Percentiles rank a stretch among this genome's conserved stretches.
Evolutionary conservation across 1,140 invertebrate genomes (phyloP).

Genomic region (Pachypeltis micranthus): DNA sequence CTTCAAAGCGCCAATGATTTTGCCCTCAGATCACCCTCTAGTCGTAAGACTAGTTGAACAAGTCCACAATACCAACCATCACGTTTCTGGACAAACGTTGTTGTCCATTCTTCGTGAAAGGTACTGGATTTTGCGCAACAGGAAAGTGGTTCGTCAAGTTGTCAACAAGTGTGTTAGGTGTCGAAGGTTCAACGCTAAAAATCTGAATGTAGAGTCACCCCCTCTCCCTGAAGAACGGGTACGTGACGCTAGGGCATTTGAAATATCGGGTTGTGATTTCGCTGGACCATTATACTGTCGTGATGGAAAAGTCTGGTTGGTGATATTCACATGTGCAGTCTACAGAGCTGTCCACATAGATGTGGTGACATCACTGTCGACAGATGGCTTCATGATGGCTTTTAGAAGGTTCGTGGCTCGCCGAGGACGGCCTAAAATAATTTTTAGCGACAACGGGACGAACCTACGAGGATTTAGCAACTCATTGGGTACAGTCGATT

Average conservation of each 20-base stretch:
- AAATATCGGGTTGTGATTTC: constrained; percentile 27
- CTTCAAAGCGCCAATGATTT: neutral
- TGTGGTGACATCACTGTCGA: constrained; percentile 28
- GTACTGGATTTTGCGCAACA: neutral
- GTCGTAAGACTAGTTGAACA: neutral
- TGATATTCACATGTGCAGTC: constrained; percentile 32
- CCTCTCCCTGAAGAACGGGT: constrained; percentile 21
- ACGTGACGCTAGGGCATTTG: constrained; percentile 25
- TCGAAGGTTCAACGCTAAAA: neutral
- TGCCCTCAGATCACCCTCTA: neutral
- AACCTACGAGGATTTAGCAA: constrained; percentile 31
- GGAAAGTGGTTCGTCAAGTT: neutral
- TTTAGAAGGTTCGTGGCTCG: constrained; percentile 30
- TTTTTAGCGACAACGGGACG: constrained; percentile 36
- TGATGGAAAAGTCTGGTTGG: constrained; percentile 30
- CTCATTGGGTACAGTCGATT: constrained; percentile 22
- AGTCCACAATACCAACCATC: constrained; percentile 14
- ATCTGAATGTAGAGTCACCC: neutral
- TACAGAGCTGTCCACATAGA: constrained; percentile 33
- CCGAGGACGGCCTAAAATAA: constrained; percentile 29
- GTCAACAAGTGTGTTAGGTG: neutral
- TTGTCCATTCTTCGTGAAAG: neutral
- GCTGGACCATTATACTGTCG: constrained; percentile 28
- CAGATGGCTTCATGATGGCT: constrained; percentile 27
- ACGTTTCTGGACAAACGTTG: constrained; percentile 6